Base-by-base conservation (phyloP, 2,113 vertebrate species). In the Procavia capensis region DNA sequence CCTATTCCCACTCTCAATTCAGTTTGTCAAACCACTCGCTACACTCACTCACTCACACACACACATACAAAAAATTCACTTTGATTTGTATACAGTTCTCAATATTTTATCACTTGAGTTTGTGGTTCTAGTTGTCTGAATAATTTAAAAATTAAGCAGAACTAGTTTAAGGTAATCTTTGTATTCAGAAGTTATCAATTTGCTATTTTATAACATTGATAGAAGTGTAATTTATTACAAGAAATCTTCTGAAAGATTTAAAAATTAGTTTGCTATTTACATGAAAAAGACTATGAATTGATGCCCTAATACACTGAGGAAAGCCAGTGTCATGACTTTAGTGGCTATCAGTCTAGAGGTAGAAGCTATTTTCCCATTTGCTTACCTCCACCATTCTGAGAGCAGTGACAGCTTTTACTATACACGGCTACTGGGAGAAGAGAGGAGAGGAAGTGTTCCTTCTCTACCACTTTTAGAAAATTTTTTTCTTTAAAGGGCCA, bases 231-330 rank as follows among this genome's bases (percentile, higher is more conserved):
- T 50, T 85, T 61, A 50, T 76, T 86, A 54, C 16, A 85, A 81
- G 74, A 79, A 85, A 80, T 20, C 10, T 86, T 63, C 47, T 66
- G 82, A 70, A 93, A 63, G 24, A 43, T 29, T 25, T 64, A 84
- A 39, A 94, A 84, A 50, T 88, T 25, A 66, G 36, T 75, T 92
- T 70, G 47, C 34, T 81, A 50, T 89, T 94, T 76, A 68, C 74
- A 36, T 1, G 2, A 61, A 36, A n/a, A 59, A 57, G 41, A 50
- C 25, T 41, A 59, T 0, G 25, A 11, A 27, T 34, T 43, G 8
- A 63, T 72, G 41, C 61, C 61, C 29, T 66, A n/a, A 63, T 2
- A 14, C 57, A 6, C 2, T 1, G 59, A 20, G 45, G 29, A 68
- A 63, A 74, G 27, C 39, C 36, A 17, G 0, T 1, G 20, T 19